These are phyloP conservation scores for Melanotaenia duboulayi DNA, from an alignment of 2,113 vertebrate genomes.

Conservation along the genomic window DNA sequence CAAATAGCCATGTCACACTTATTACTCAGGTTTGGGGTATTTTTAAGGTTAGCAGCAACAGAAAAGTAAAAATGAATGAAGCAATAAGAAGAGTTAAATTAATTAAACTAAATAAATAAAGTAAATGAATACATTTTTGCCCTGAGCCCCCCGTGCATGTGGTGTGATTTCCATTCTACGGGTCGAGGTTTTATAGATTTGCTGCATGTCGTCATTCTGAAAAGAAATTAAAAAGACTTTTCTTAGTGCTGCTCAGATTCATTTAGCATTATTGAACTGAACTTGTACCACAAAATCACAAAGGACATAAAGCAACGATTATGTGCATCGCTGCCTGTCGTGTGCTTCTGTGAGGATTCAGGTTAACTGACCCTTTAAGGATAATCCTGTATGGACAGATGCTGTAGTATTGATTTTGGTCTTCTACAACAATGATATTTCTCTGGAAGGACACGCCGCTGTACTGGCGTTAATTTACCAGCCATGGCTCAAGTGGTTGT, in stretches of 20 bases:
- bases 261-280: neutral
- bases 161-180: conserved; percentile 19
- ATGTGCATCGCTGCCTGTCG: neutral
- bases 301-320: conserved; percentile 10
- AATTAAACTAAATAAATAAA: no score
- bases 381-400: neutral
- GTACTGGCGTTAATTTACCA: no score
- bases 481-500: no score
- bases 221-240: conserved; percentile 22
- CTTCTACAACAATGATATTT: neutral
- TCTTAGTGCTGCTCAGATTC: conserved; percentile 2
- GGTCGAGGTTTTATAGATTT: neutral
- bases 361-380: neutral
- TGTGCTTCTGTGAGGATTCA: neutral
- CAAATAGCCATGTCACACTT: conserved; percentile 5
- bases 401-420: conserved; percentile 23
- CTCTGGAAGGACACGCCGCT: neutral
- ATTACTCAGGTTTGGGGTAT: conserved; percentile 13
- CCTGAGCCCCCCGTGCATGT: neutral
- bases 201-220: neutral
- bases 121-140: neutral
- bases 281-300: neutral
- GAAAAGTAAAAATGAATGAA: no score
- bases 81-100: no score
- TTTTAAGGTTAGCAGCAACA: neutral